Evolutionary conservation across 2,113 vertebrate genomes (phyloP), one percentile per base, ranked within the genome.

Genomic region (Podarcis cretensis): DNA sequence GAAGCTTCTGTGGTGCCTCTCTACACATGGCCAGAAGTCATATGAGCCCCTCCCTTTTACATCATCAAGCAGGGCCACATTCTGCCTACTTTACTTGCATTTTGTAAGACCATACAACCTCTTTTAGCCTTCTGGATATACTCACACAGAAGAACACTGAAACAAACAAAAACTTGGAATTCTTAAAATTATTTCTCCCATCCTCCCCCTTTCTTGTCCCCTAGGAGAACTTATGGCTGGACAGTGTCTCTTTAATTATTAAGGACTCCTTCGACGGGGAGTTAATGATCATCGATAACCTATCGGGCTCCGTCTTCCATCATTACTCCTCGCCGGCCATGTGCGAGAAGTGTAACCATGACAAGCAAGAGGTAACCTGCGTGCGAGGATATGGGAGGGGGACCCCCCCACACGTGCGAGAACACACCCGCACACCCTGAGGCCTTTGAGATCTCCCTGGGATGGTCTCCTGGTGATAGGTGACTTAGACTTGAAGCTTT

Each of bases 171-270:
- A 84, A 27, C 85, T 92, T 84, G 0, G 48, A 89, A 79, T 95
- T 95, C 93, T 95, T 93, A 91, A 96, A 96, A 94, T 97, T 95
- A 97, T 96, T 95, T 96, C 94, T 96, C 90, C 95, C 96, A 97
- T 96, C 96, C 96, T 90, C 96, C 96, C 97, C 96, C 94, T 95
- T 97, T 97, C 96, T 96, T 96, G 96, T 96, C 97, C 97, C 97
- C 96, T 97, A 99, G 99, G 99, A 99, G 98, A 99, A 97, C 96
- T 97, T 99, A 97, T 99, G 99, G 99, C 97, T 99, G 98, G 99
- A 99, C 98, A 99, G 99, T 96, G 98, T 99, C 92, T 99, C 99
- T 97, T 98, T 99, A 97, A 98, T 99, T 95, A 99, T 99, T 97
- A 98, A 99, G 97, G 99, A 99, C 96, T 98, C 99, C 73, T 97